Percentiles rank a stretch among this genome's conserved stretches.
These are phyloP conservation scores for Ficedula albicollis DNA, from an alignment of 2,797 vertebrate species.

Conservation along the genomic window DNA sequence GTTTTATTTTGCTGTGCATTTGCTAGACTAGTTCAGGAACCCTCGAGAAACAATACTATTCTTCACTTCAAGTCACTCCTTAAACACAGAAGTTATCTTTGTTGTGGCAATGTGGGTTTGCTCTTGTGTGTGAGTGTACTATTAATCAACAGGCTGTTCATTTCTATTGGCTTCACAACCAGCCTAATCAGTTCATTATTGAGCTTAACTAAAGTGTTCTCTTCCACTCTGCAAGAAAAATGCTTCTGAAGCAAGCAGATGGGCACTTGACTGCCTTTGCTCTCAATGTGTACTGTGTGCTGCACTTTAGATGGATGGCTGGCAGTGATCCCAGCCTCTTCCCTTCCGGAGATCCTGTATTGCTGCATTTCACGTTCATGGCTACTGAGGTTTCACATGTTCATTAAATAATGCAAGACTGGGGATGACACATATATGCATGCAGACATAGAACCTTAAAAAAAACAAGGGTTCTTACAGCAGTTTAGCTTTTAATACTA, in stretches of 20 bases:
- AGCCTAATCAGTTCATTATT: slow-evolving; percentile 18
- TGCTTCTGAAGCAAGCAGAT: slow-evolving; percentile 43
- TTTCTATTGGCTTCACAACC: background rate
- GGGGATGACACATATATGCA: background rate
- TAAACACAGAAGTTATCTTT: background rate
- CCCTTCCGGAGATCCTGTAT: background rate
- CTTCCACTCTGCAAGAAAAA: background rate
- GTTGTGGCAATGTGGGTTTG: background rate
- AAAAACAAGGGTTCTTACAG: background rate
- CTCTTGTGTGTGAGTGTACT: background rate
- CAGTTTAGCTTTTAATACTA: background rate
- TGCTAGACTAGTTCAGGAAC: background rate
- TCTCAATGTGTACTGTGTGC: background rate
- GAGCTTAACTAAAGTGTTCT: slow-evolving; percentile 16
- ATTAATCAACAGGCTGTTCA: background rate
- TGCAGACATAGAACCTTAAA: background rate
- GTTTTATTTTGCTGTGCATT: background rate
- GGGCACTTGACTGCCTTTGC: slow-evolving; percentile 9
- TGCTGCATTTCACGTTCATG: background rate
- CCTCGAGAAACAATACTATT: background rate
- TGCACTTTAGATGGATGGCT: background rate
- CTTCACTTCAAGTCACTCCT: background rate
- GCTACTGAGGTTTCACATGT: background rate
- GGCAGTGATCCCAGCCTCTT: slow-evolving; percentile 12
- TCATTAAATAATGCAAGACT: slow-evolving; percentile 22